Evolutionary conservation across 1,140 invertebrate genomes (phyloP).

Genomic region (Philotrypesis tridentata): DNA sequence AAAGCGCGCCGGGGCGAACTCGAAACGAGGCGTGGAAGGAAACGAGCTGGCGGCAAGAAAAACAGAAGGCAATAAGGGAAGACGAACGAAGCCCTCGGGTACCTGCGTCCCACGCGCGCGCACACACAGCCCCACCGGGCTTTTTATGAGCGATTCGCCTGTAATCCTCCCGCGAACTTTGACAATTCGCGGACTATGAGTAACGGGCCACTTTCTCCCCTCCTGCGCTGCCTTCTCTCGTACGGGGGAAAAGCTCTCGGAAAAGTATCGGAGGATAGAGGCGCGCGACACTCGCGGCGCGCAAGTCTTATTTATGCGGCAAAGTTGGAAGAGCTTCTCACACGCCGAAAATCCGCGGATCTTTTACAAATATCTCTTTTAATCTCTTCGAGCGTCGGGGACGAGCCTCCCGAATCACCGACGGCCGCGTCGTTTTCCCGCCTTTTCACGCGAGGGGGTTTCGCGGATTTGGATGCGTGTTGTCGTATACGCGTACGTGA

Average conservation of each 20-base stretch:
- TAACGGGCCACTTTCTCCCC: background rate
- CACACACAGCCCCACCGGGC: background rate
- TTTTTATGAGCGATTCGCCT: background rate
- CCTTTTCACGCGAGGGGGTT: background rate
- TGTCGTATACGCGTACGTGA: no score
- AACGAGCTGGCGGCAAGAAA: constrained; percentile 35
- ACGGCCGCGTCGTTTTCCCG: background rate
- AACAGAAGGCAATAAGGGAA: constrained; percentile 43
- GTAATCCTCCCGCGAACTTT: constrained; percentile 27
- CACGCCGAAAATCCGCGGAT: background rate
- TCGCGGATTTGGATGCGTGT: background rate
- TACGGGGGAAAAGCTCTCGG: no score
- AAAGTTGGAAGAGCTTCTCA: background rate
- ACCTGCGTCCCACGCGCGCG: no score
- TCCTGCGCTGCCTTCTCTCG: no score
- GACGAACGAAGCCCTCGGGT: constrained; percentile 19
- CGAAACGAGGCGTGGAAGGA: constrained; percentile 24
- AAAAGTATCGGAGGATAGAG: constrained; percentile 5
- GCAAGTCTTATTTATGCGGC: constrained; percentile 31
- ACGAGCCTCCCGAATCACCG: background rate
- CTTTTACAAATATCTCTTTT: constrained; percentile 28
- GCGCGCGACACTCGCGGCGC: background rate
- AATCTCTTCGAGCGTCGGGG: constrained; percentile 7
- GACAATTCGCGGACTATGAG: constrained; percentile 32
- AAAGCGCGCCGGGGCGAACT: constrained; percentile 5